Percentiles rank a stretch among this genome's conserved stretches.
Conservation (phyloP, 2,888 invertebrate genomes). For the Drosophila pullipes region DNA sequence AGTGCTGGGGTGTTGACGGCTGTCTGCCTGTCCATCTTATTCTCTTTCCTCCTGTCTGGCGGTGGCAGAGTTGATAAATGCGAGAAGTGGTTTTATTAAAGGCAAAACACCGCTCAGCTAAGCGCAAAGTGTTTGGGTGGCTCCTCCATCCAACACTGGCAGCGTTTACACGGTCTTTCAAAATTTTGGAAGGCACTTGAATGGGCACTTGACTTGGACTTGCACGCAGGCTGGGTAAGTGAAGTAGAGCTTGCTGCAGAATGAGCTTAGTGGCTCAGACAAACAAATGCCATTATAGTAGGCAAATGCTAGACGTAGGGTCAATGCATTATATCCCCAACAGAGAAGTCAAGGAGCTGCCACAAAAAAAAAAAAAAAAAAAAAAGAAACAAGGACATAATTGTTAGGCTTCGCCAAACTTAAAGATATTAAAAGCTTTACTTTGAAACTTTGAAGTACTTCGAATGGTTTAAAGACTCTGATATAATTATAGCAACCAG, state of each 20-base stretch:
- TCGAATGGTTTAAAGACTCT: background rate
- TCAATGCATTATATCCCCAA: constrained; percentile 24
- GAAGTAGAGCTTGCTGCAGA: constrained; percentile 17
- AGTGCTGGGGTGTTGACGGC: constrained; percentile 43
- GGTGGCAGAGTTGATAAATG: constrained; percentile 33
- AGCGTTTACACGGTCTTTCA: constrained; percentile 32
- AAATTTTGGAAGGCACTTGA: constrained; percentile 27
- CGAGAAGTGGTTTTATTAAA: constrained; percentile 40
- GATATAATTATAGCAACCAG: background rate
- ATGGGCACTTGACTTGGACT: constrained; percentile 8
- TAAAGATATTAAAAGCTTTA: background rate
- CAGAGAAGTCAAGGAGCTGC: background rate
- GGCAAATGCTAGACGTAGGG: constrained; percentile 22
- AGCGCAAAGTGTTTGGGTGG: constrained; percentile 55
- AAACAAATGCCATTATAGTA: constrained; percentile 34
- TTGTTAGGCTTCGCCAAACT: background rate
- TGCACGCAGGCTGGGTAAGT: constrained; percentile 7
- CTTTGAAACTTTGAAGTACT: background rate
- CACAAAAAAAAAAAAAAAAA: background rate
- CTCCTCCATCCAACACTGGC: background rate
- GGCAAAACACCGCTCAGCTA: constrained; percentile 48
- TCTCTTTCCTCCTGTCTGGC: constrained; percentile 8
- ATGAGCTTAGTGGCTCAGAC: constrained; percentile 27
- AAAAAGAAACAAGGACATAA: background rate
- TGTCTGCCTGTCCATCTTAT: constrained; percentile 14